Evolutionary conservation across 2,797 vertebrate genomes (phyloP), one percentile per base, ranked within the genome.

Genomic region (Novumbra hubbsi): DNA sequence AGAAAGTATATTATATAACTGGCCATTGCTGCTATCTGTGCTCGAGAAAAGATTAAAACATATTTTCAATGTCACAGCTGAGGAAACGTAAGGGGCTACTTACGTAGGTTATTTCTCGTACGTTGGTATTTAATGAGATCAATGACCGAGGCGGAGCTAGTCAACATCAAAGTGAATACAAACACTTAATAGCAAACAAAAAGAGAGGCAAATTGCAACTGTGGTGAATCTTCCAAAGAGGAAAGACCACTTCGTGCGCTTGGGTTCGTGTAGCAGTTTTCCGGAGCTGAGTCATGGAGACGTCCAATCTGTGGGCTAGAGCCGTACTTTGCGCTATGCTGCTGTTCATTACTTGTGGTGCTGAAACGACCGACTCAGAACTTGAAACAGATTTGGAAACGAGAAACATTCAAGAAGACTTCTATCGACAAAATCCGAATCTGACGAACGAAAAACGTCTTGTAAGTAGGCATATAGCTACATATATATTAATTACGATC

Each of bases 391-490:
- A 93, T 72, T 77, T 91, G 85, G 90, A 92, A 71, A 81, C 85
- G 69, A 84, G 93, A 73, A 91, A 87, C 11, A 83, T 93, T 1
- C 88, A 88, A 63, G 91, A 94, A 63, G 91, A 94, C 80, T 90
- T 91, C 73, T 88, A 87, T 64, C 87, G 80, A 0, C 88, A 92
- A 86, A 91, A 90, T 78, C 82, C 89, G 41, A 91, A 91, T 82
- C 85, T 90, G 52, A 89, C 88, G 63, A 89, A 85, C 81, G 89
- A 92, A 80, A 91, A 92, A 72, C 91, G 93, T 72, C 88, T 95
- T 86, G 90, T 91, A 81, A 86, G 87, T 82, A n/a, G n/a, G n/a
- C n/a, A n/a, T n/a, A 21, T 14, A 28, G 21, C 28, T 21, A 48
- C 9, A 30, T 19, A 16, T 49, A 24, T 63, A 11, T 9, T 45